phyloP scores from a whole-genome alignment of 2,113 vertebrate species.

The Melospiza georgiana region DNA sequence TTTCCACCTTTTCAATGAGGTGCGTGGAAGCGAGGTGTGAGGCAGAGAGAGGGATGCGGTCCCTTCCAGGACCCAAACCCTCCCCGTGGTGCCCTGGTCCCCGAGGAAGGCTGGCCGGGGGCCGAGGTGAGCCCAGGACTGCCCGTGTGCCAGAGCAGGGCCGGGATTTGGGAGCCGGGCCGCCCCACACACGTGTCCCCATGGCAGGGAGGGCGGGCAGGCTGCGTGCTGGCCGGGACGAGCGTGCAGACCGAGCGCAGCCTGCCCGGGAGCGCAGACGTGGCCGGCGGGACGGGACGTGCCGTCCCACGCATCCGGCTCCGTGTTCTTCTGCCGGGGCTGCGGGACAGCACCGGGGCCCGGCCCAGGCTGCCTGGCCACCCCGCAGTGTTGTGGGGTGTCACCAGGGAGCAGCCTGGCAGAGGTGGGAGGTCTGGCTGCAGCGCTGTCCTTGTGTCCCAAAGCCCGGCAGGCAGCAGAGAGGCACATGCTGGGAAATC shows the following conservation, averaged over 20 bases:
- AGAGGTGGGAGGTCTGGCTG: not conserved
- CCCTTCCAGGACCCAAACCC: not conserved
- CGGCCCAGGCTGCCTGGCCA: not conserved
- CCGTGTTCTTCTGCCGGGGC: not conserved
- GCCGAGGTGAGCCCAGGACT: not conserved
- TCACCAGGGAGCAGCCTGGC: not conserved
- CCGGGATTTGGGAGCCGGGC: not conserved
- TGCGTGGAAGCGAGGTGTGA: accelerated
- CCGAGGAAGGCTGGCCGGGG: not conserved
- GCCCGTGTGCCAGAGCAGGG: not conserved
- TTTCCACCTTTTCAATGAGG: not conserved
- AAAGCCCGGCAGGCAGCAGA: not conserved
- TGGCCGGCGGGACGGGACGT: slow-evolving; percentile 16
- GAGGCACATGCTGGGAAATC: not conserved
- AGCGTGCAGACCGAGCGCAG: not conserved
- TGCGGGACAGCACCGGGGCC: not conserved
- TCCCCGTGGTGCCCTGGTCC: accelerated
- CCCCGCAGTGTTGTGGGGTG: not conserved
- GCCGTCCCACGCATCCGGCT: not conserved
- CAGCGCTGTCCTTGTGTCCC: not conserved
- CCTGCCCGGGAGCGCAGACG: not conserved
- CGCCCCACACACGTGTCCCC: not conserved
- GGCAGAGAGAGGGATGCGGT: not conserved
- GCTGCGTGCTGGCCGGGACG: not conserved
- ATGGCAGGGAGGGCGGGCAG: not conserved